These are phyloP conservation scores for Hestina assimilis DNA, from an alignment of 1,140 invertebrate species.

Conservation along the genomic window DNA sequence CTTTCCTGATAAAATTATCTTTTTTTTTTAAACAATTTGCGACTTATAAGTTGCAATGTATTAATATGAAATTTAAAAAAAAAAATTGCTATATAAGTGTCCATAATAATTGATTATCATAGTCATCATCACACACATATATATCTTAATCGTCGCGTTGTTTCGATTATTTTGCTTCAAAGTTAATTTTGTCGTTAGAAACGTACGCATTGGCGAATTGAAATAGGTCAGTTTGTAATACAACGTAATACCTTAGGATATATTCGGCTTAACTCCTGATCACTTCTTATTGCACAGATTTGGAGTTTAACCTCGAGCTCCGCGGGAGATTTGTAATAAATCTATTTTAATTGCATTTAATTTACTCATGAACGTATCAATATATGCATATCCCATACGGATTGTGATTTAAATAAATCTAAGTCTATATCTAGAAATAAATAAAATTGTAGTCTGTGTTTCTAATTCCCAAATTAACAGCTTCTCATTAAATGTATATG, in stretches of 20 bases:
- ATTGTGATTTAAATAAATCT: not conserved
- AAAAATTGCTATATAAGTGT: too few species aligned
- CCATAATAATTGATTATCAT: too few species aligned
- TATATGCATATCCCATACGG: not conserved
- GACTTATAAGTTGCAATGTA: too few species aligned
- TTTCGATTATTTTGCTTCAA: too few species aligned
- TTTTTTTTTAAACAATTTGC: too few species aligned
- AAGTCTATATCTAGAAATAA: not conserved
- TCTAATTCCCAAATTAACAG: too few species aligned
- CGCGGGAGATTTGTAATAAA: slow-evolving; percentile 33
- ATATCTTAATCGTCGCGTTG: too few species aligned
- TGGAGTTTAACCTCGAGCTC: slow-evolving; percentile 21
- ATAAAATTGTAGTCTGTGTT: not conserved
- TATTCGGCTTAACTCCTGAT: slow-evolving; percentile 11
- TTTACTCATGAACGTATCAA: not conserved
- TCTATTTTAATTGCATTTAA: slow-evolving; percentile 29
- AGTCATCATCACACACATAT: too few species aligned
- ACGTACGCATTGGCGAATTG: not conserved
- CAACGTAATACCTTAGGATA: not conserved
- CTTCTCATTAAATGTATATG: too few species aligned
- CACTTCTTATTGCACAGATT: slow-evolving; percentile 28
- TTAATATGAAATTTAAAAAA: too few species aligned
- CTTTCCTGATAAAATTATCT: too few species aligned
- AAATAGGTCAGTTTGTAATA: slow-evolving; percentile 6
- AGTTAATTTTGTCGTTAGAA: too few species aligned